Base-by-base conservation (phyloP, 37 sponge, comb jelly and placozoan species). In the Beroe forskalii region DNA sequence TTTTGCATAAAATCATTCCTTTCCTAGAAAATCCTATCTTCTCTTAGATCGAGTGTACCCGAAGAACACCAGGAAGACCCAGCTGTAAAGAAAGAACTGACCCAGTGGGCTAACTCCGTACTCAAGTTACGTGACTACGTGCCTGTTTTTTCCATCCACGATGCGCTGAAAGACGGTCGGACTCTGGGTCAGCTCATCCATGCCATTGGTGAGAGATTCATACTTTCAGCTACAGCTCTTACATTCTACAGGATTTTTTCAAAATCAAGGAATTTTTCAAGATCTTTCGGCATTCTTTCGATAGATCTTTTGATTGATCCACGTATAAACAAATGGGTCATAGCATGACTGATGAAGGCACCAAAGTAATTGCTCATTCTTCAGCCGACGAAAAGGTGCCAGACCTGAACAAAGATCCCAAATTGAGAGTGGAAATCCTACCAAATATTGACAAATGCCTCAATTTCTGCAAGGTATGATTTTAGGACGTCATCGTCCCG, bases 391-490 rank as follows among this genome's bases (percentile, higher is more conserved):
- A 72, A 20, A 14, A 33, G 6, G 75, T 72, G 14, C 35, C 75
- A 12, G 75, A 36, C 39, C 30, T 72, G 39, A 72, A 27, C 14
- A 72, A 72, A 37, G 75, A 72, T 20, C 75, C 75, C 12, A 33
- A 37, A 72, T 20, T 72, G 23, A 27, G 75, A 20, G 75, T 72
- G 12, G 75, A 72, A 37, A 72, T 72, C 8, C 22, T 72, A 20
- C 75, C 75, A 8, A 72, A 72, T 39, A 72, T 72, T 32, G 75
- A 72, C 39, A 72, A 72, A 37, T 72, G 75, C 30, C 30, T 72
- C 31, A 22, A 23, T 8, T 72, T 72, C 39, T 72, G 38, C 35
- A 72, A 72, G 75, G 75, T 72, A 72, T n/a, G n/a, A n/a, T n/a
- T n/a, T n/a, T n/a, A n/a, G n/a, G n/a, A n/a, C n/a, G n/a, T n/a